A percentile compares a stretch with the other conserved stretches of the same genome.
Evolutionary conservation across 2,797 vertebrate species (phyloP).

Genomic region (Alectoris magna): DNA sequence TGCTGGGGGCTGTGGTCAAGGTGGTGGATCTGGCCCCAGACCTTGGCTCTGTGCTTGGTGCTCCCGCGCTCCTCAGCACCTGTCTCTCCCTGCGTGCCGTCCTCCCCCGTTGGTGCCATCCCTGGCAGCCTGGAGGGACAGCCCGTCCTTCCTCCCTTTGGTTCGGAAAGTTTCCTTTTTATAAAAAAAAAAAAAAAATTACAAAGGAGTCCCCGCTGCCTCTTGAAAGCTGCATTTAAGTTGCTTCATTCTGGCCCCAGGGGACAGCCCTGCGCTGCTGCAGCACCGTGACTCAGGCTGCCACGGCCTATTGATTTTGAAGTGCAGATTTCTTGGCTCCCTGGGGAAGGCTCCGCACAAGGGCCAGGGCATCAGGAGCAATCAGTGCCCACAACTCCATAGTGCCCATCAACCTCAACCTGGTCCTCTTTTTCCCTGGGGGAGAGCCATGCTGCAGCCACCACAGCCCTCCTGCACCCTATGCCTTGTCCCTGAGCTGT

Average conservation of each 20-base stretch:
- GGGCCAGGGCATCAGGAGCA: rapidly evolving
- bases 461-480: neutral
- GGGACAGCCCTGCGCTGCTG: constrained; percentile 35
- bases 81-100: neutral
- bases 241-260: constrained; percentile 48
- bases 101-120: neutral
- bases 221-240: constrained; percentile 55
- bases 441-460: neutral
- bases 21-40: neutral
- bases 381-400: neutral
- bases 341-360: neutral
- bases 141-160: neutral
- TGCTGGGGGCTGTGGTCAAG: neutral
- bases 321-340: neutral
- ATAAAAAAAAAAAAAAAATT: neutral
- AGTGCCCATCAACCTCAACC: neutral
- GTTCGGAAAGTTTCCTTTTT: neutral
- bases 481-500: neutral
- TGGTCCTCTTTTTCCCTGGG: neutral
- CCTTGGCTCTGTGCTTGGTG: rapidly evolving
- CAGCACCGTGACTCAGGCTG: constrained; percentile 66
- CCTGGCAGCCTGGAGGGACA: neutral
- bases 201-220: constrained; percentile 32
- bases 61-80: rapidly evolving
- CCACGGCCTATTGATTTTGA: constrained; percentile 15